phyloP scores from a whole-genome alignment of 2,113 vertebrate species.

The Pelecanoides urinatrix region DNA sequence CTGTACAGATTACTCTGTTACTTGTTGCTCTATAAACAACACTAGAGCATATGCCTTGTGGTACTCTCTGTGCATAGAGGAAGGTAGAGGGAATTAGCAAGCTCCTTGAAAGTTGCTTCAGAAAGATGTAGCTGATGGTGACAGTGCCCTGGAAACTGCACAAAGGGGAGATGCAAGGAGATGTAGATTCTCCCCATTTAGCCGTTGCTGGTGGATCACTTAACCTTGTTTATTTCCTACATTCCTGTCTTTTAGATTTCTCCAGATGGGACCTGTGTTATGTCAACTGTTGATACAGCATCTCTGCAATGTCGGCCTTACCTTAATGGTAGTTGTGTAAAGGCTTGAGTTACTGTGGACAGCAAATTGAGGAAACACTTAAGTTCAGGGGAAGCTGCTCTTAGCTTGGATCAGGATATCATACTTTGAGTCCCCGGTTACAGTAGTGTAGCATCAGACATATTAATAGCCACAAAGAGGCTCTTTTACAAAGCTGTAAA shows the following conservation, averaged over 20 bases:
- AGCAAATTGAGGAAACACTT: background rate
- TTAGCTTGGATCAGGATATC: background rate
- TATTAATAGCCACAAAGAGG: background rate
- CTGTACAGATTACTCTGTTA: background rate
- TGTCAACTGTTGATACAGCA: background rate
- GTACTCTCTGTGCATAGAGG: background rate
- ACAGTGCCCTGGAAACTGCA: background rate
- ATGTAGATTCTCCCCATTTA: background rate
- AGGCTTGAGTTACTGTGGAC: background rate
- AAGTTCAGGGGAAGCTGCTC: background rate
- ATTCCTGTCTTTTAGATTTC: background rate
- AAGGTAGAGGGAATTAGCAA: background rate
- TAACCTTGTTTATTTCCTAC: background rate
- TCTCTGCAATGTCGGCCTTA: background rate
- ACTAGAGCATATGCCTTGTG: background rate
- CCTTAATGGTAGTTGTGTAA: background rate
- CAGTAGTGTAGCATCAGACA: background rate
- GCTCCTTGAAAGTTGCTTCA: background rate
- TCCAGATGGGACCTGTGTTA: background rate
- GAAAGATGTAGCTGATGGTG: background rate
- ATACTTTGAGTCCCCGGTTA: background rate
- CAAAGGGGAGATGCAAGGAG: rapidly evolving
- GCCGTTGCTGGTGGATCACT: background rate
- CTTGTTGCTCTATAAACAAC: background rate
- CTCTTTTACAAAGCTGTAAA: background rate